Conservation (phyloP, 2,113 vertebrate species). For the Pelecanoides urinatrix region DNA sequence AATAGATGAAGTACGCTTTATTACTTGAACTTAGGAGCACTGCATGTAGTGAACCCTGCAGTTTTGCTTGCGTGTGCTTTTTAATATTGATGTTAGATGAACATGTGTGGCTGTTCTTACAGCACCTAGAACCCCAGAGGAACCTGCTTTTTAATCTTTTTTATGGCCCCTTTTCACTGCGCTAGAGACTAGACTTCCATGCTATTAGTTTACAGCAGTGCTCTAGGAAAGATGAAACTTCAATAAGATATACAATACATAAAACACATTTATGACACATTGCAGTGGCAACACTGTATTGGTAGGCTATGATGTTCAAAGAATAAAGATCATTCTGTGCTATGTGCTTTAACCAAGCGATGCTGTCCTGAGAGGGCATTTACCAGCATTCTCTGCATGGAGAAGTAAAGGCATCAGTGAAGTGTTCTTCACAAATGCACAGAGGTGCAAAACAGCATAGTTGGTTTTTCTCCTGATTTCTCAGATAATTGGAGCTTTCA, state of each 20-base stretch:
- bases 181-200: not conserved
- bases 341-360: accelerated
- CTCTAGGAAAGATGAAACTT: not conserved
- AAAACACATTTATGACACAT: not conserved
- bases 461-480: not conserved
- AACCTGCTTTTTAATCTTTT: not conserved
- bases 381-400: not conserved
- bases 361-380: not conserved
- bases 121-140: not conserved
- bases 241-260: not conserved
- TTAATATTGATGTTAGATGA: not conserved
- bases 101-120: not conserved
- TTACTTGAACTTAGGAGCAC: not conserved
- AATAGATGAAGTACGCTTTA: not conserved
- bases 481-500: not conserved
- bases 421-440: not conserved
- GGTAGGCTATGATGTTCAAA: not conserved
- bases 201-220: not conserved
- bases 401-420: not conserved
- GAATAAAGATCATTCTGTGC: not conserved
- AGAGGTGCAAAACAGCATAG: not conserved
- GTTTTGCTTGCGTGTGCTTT: not conserved
- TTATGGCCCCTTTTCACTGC: not conserved
- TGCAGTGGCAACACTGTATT: not conserved
- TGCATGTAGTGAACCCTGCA: not conserved